Evolutionary conservation across 2,888 invertebrate species (phyloP).

Genomic region (Pterostichus niger): DNA sequence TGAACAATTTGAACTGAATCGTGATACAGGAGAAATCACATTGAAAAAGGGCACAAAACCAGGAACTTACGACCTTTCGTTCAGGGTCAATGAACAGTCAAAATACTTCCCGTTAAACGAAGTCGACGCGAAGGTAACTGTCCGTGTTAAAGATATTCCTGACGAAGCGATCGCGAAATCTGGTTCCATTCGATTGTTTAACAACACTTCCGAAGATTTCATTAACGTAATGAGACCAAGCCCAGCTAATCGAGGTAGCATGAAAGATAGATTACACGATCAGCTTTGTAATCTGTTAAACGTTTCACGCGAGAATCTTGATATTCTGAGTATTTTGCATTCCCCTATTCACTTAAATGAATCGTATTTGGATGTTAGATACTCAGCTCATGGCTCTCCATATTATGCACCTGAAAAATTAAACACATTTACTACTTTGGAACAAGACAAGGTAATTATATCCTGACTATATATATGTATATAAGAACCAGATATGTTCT

Average conservation of each 20-base stretch:
- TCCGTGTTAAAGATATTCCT: conserved; percentile 92
- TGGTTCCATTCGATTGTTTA: conserved; percentile 92
- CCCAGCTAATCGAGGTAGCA: conserved; percentile 78
- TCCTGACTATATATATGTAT: conserved; percentile 46
- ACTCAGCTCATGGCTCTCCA: conserved; percentile 96
- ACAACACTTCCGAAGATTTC: conserved; percentile 92
- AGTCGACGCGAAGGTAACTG: conserved; percentile 91
- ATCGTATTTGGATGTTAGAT: conserved; percentile 90
- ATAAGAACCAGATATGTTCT: not conserved
- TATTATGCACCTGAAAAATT: conserved; percentile 93
- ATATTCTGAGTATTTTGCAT: conserved; percentile 94
- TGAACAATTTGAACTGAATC: conserved; percentile 86
- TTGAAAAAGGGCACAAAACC: conserved; percentile 88
- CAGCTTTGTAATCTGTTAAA: conserved; percentile 86
- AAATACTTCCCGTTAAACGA: conserved; percentile 81
- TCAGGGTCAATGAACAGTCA: conserved; percentile 86
- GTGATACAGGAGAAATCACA: conserved; percentile 91
- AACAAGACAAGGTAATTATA: conserved; percentile 82
- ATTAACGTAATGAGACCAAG: conserved; percentile 76
- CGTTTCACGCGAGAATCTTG: conserved; percentile 90
- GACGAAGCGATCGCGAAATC: conserved; percentile 96
- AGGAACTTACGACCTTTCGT: conserved; percentile 87
- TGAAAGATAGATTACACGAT: conserved; percentile 83
- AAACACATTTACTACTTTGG: conserved; percentile 89
- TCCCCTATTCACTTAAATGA: conserved; percentile 81